Evolutionary conservation across 2,113 vertebrate species (phyloP).

Genomic region (Galbula dea): DNA sequence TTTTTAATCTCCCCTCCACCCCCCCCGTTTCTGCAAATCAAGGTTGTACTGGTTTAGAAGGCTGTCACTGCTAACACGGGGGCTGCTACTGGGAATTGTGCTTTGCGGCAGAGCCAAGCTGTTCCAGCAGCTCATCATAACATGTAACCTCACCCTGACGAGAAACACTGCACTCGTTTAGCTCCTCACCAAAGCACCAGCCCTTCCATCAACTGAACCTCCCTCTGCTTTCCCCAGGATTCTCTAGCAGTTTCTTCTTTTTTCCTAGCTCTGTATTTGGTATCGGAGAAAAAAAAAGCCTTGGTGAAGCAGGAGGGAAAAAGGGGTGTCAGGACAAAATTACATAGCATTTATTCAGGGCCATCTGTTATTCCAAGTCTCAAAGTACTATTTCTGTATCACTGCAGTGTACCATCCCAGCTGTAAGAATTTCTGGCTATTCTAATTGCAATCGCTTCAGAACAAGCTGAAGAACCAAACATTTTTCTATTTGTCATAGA

Average conservation of each 20-base stretch:
- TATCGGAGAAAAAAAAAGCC: background rate
- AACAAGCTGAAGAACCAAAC: background rate
- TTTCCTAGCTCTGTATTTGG: constrained; percentile 39
- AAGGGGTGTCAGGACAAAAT: constrained; percentile 53
- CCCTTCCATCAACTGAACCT: background rate
- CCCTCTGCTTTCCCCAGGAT: background rate
- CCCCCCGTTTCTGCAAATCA: background rate
- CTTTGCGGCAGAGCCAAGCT: background rate
- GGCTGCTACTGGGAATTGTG: background rate
- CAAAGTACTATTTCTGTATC: constrained; percentile 46
- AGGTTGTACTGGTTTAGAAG: background rate
- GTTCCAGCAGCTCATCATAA: background rate
- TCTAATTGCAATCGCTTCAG: constrained; percentile 21
- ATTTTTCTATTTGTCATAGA: background rate
- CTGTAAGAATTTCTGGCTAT: background rate
- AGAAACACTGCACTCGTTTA: background rate
- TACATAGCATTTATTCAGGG: constrained; percentile 56
- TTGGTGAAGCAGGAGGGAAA: constrained; percentile 44
- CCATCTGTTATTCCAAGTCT: constrained; percentile 59
- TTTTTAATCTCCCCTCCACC: background rate
- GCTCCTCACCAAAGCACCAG: background rate
- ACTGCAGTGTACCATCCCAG: background rate
- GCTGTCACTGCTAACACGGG: rapidly evolving
- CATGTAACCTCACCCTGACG: background rate
- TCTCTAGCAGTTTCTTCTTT: background rate